phyloP scores from a whole-genome alignment of 2,888 invertebrate species.

The Lydus trimaculatus region DNA sequence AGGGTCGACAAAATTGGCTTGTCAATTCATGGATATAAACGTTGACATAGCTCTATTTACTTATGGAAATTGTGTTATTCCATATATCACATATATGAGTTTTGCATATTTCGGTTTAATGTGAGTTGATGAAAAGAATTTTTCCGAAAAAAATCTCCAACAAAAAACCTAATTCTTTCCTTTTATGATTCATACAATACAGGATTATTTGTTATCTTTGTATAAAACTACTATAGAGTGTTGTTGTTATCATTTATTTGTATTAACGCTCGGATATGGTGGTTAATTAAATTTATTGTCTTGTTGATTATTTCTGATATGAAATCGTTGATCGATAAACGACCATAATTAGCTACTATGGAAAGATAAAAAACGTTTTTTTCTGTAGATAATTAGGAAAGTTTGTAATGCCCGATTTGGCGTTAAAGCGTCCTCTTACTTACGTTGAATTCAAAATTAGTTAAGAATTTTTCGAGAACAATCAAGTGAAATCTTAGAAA shows the following conservation, averaged over 20 bases:
- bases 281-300: slow-evolving; percentile 2
- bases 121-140: no score
- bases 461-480: neutral
- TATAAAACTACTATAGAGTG: neutral
- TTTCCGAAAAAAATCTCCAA: no score
- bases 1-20: neutral
- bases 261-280: neutral
- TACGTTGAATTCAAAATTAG: neutral
- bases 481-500: neutral
- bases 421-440: neutral
- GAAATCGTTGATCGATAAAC: neutral
- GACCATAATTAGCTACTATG: neutral
- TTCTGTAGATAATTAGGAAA: neutral
- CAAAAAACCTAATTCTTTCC: neutral
- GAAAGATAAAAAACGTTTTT: neutral
- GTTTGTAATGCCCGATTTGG: neutral
- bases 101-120: no score
- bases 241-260: slow-evolving; percentile 4
- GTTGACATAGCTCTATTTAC: neutral
- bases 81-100: no score
- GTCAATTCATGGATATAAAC: neutral
- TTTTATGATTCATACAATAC: neutral
- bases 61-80: neutral
- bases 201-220: neutral
- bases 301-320: neutral